Evolutionary conservation across 2,113 vertebrate species (phyloP).

Genomic region (Tachycineta bicolor): DNA sequence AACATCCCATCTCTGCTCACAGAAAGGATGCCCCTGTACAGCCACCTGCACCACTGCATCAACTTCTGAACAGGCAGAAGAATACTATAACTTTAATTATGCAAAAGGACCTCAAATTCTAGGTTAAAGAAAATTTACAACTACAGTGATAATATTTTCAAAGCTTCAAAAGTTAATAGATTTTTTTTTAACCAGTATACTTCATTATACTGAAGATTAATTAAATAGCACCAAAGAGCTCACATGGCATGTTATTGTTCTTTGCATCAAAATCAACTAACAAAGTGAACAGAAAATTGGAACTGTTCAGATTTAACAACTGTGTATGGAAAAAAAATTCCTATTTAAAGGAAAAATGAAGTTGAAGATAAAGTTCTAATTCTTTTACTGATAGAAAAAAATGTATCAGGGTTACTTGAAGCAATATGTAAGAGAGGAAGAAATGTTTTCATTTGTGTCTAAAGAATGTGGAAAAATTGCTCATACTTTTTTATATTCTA

Average conservation of each 20-base stretch:
- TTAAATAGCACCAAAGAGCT: not conserved
- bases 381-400: not conserved
- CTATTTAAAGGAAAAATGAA: not conserved
- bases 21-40: not conserved
- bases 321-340: not conserved
- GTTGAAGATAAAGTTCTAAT: not conserved
- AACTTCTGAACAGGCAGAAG: not conserved
- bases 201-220: not conserved
- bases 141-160: not conserved
- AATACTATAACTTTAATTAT: not conserved
- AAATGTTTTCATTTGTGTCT: not conserved
- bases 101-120: not conserved
- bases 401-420: not conserved
- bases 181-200: not conserved
- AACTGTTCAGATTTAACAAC: not conserved
- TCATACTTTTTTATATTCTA: not conserved
- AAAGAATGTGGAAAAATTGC: not conserved
- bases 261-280: not conserved
- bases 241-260: not conserved
- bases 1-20: not conserved
- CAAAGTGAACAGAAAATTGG: not conserved
- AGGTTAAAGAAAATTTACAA: not conserved
- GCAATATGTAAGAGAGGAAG: not conserved
- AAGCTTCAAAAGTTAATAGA: not conserved
- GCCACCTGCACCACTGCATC: not conserved